phyloP scores from a whole-genome alignment of 92 coral and sea anemone genomes.

The Parazoanthus swiftii region DNA sequence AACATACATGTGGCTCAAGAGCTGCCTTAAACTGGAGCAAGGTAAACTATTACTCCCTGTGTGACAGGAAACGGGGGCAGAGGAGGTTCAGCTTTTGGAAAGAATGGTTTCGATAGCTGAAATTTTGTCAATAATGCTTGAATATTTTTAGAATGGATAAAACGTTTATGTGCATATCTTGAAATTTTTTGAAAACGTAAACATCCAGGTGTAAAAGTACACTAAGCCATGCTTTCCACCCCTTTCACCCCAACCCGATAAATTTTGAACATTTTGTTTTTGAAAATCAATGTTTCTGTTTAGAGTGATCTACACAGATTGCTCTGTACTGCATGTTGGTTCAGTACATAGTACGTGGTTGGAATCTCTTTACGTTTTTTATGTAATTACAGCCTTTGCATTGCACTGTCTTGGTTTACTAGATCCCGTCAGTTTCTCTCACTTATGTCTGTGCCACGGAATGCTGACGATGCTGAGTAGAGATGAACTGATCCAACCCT shows the following conservation, averaged over 20 bases:
- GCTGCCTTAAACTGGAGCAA: background rate
- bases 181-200: too few species aligned
- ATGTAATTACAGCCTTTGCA: background rate
- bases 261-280: too few species aligned
- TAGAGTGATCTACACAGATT: too few species aligned
- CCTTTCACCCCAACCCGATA: too few species aligned
- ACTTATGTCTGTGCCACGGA: conserved; percentile 88
- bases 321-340: too few species aligned
- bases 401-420: background rate
- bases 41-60: background rate
- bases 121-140: background rate
- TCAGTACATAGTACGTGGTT: background rate
- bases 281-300: too few species aligned
- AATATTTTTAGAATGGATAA: background rate
- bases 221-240: too few species aligned
- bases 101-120: background rate
- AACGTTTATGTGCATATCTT: background rate
- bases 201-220: too few species aligned
- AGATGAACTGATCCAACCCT: conserved; percentile 54
- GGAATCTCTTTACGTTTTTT: too few species aligned
- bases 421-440: conserved; percentile 71
- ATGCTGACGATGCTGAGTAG: conserved; percentile 78
- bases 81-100: background rate
- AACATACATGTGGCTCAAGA: background rate
- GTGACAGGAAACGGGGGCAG: background rate